Conservation (phyloP, 2,797 vertebrate species). For the Thripadectes ignobilis region DNA sequence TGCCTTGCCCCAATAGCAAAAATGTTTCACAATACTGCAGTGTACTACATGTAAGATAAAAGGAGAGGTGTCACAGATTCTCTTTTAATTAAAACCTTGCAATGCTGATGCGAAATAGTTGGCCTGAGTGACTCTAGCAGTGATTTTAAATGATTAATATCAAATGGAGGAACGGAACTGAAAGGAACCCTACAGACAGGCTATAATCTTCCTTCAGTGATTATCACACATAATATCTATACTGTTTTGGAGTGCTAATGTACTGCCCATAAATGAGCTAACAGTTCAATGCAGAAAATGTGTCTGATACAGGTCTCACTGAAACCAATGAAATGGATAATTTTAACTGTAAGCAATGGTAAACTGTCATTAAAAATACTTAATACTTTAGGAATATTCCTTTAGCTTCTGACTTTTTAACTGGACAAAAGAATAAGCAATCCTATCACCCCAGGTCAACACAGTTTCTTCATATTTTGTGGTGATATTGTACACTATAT, state of each 20-base stretch:
- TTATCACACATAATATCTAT: background rate
- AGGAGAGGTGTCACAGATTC: background rate
- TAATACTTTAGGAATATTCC: background rate
- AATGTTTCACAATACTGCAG: background rate
- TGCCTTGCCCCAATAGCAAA: background rate
- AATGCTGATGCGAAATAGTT: background rate
- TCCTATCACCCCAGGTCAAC: background rate
- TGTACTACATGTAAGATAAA: background rate
- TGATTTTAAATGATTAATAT: background rate
- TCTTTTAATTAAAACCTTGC: background rate
- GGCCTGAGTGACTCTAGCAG: background rate
- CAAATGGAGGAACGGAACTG: background rate
- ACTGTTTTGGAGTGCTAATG: background rate
- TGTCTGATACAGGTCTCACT: background rate
- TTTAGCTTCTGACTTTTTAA: background rate
- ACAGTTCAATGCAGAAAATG: background rate
- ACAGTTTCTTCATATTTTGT: background rate
- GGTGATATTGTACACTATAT: background rate
- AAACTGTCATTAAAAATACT: background rate
- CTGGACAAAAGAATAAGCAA: background rate
- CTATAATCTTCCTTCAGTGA: background rate
- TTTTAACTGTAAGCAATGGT: background rate
- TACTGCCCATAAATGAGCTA: background rate
- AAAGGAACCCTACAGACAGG: background rate
- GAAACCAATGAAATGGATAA: background rate